Evolutionary conservation across 2,888 invertebrate species (phyloP), one percentile per base, ranked within the genome.

Genomic region (Cephus nigrinus): DNA sequence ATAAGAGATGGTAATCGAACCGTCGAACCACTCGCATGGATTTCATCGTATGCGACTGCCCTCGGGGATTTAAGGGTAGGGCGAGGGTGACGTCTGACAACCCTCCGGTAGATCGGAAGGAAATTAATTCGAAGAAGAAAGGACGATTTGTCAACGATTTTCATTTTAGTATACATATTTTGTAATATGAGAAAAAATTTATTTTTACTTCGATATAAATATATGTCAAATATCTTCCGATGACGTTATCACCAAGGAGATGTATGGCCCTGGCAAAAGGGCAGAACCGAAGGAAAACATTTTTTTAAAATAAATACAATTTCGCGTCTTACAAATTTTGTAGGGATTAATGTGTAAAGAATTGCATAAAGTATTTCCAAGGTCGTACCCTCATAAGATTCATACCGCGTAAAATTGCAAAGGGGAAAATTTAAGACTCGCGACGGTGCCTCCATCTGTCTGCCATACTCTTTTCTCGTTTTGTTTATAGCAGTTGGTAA

Each of bases 1-100:
- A 71, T 23, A 31, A 33, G 31, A 71, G 71, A 71, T 71, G 71
- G 12, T 71, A 76, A 69, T 76, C 40, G 76, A 76, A 72, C 35
- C 36, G 40, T 30, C n/a, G 36, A 72, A 76, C 36, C 69, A 72
- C 33, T 34, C 35, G 34, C 35, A 71, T 71, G 32, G 71, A 71
- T 71, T 31, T 71, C 71, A 31, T 33, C 71, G 71, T 33, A 33
- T 71, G 31, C 31, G 32, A 33, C 71, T 71, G 71, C 71, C 71
- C 31, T 71, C 71, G 71, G 71, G 71, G 12, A 31, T 71, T 71
- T 23, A 33, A 75, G 40, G 75, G 36, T 75, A n/a, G 23, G 15
- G 15, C n/a, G 31, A 75, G 31, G 31, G 69, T 30, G 30, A 12
- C 11, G 0, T 32, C 35, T 11, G 40, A 55, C 23, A 9, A 55